phyloP scores from a whole-genome alignment of 2,113 vertebrate genomes.

The Riparia riparia region DNA sequence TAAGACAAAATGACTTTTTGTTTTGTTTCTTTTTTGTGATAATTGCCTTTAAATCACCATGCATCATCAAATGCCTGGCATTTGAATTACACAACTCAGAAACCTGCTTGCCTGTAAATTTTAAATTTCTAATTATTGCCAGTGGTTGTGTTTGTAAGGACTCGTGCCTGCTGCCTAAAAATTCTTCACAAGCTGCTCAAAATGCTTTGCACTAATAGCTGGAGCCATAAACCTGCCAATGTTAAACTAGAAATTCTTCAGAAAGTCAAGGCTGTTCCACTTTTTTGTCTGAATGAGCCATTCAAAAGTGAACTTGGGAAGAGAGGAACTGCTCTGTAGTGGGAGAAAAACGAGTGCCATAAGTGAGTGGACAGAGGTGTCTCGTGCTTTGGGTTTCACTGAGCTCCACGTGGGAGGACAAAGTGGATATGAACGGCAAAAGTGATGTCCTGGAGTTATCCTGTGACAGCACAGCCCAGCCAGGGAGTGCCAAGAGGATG shows the following conservation, averaged over 20 bases:
- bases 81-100: not conserved
- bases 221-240: not conserved
- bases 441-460: not conserved
- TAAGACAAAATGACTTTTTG: not conserved
- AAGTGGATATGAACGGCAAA: not conserved
- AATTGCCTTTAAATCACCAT: not conserved
- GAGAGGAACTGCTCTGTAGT: not conserved
- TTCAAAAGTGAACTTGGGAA: not conserved
- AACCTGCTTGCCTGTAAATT: not conserved
- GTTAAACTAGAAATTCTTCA: not conserved
- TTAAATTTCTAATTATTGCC: not conserved
- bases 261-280: not conserved
- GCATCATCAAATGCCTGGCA: not conserved
- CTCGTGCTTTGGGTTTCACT: not conserved
- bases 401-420: not conserved
- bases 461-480: not conserved
- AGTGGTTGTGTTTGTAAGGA: not conserved
- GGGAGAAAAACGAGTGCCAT: rapidly evolving
- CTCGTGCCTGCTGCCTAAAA: not conserved
- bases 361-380: not conserved
- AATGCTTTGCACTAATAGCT: not conserved
- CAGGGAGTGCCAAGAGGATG: not conserved
- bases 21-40: not conserved
- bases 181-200: not conserved
- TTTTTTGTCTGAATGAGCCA: not conserved